Evolutionary conservation across 2,113 vertebrate species (phyloP), one percentile per base, ranked within the genome.

Genomic region (Coryphaenoides rupestris): DNA sequence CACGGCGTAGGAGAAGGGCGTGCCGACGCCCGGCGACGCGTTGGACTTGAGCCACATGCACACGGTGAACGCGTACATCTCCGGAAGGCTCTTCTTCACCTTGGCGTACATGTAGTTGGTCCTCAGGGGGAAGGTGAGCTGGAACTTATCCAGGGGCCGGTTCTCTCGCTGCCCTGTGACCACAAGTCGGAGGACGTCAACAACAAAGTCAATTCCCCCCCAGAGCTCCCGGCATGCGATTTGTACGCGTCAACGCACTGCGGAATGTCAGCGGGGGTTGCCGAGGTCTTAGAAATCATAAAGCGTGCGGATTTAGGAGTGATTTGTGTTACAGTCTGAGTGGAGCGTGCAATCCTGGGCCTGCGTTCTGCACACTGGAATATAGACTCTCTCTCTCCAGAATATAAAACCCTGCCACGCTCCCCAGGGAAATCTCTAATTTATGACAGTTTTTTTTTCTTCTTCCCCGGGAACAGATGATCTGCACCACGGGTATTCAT

Each of bases 51-150:
- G 92, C 97, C 97, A 99, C 96, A 98, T 95, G 89, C 94, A 96
- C 65, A 98, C 89, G 0, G 92, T 95, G 87, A 99, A 95, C 65
- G 97, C 96, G 1, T 96, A 98, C 97, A 99, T 98, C 90, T 99
- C 97, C 0, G 97, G 97, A 72, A 99, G 86, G 80, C 95, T 99
- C 88, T 92, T 94, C 88, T 93, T 95, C 85, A 98, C 95, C 87
- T 97, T 98, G 40, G 95, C 97, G 0, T 99, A 99, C 96, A 99
- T 98, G 91, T 99, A 99, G 92, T 99, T 99, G 78, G 97, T 99
- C 70, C 96, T 90, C 79, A 98, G 85, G 0, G 94, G 93, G 72
- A 98, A 99, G 0, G 95, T 98, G 72, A 99, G 92, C 90, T 98
- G 96, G 82, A 99, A 99, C 79, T 94, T 93, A 87, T 98, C 95